Evolutionary conservation across 2,797 vertebrate genomes (phyloP), one percentile per base, ranked within the genome.

Genomic region (Megaceryle alcyon): DNA sequence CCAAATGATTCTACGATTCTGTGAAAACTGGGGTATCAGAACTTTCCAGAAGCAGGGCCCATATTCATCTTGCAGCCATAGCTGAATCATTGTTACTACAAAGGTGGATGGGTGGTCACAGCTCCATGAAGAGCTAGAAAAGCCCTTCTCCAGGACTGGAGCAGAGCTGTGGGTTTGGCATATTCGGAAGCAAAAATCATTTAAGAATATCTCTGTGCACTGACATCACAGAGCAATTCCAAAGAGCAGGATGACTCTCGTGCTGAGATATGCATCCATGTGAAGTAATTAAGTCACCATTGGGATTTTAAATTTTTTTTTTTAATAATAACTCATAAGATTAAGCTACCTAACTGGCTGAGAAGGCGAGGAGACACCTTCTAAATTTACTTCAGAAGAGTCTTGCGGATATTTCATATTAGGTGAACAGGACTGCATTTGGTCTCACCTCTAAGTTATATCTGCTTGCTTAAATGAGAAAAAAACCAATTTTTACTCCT

Each of bases 361-460:
- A 72, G 60, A 83, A 84, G 66, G 33, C 43, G 43, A 28, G 49
- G 48, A 82, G n/a, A 17, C 26, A 21, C 31, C 56, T 91, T 61
- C 53, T 68, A 26, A 37, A 66, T 66, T 73, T 37, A 29, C 65
- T 60, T 80, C 53, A 41, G 48, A 14, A 65, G 28, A 13, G 53
- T 60, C 49, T 33, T 20, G 2, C 0, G 3, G 41, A 2, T 39
- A 39, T 39, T 86, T 20, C 8, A 0, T 49, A 3, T 25, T 69
- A 37, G 8, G 33, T 49, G 82, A 63, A 61, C 66, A 48, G n/a
- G 51, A 17, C 76, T 77, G 48, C 59, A 23, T 28, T 5, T 86
- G 31, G n/a, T 28, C 75, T 63, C 43, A 31, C 41, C 49, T 94
- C 14, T 10, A 16, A 44, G 31, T 68, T 66, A 10, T 53, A 51